Percentiles rank a stretch among this genome's conserved stretches.
Conservation (phyloP, 2,797 vertebrate species). For the Sparidentex hasta region DNA sequence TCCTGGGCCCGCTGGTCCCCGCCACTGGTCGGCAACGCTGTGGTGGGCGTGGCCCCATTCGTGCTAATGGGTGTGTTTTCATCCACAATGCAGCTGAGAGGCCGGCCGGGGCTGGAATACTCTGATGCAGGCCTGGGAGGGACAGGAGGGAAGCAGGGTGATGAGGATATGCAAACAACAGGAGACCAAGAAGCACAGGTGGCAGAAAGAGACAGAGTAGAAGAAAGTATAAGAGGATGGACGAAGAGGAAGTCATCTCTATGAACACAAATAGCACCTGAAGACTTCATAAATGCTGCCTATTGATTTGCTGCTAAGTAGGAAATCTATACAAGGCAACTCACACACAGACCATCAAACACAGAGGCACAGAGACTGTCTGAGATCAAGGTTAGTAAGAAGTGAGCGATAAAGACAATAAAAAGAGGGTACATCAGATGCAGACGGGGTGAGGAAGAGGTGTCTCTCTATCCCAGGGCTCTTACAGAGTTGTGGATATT, state of each 20-base stretch:
- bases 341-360: neutral
- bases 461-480: neutral
- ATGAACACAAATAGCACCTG: conserved; percentile 3
- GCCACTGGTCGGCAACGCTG: conserved; percentile 86
- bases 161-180: too few relatives aligned
- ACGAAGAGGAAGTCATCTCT: neutral
- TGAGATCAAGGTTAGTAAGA: neutral
- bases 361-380: neutral
- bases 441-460: conserved; percentile 9
- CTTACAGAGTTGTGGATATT: too few relatives aligned
- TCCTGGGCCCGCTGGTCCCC: conserved; percentile 92
- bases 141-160: neutral
- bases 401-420: conserved; percentile 14
- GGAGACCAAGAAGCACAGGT: neutral
- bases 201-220: neutral
- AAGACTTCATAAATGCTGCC: too few relatives aligned
- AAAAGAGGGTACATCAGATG: conserved; percentile 10
- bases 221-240: neutral
- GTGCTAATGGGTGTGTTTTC: conserved; percentile 95
- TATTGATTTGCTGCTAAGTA: too few relatives aligned
- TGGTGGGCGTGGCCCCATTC: conserved; percentile 89
- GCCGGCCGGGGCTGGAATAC: conserved; percentile 96
- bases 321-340: conserved; percentile 10
- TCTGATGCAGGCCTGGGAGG: conserved; percentile 92
- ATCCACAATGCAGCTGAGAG: conserved; percentile 97